Base-by-base conservation (phyloP, 1,140 invertebrate species). In the Pectinophora gossypiella region DNA sequence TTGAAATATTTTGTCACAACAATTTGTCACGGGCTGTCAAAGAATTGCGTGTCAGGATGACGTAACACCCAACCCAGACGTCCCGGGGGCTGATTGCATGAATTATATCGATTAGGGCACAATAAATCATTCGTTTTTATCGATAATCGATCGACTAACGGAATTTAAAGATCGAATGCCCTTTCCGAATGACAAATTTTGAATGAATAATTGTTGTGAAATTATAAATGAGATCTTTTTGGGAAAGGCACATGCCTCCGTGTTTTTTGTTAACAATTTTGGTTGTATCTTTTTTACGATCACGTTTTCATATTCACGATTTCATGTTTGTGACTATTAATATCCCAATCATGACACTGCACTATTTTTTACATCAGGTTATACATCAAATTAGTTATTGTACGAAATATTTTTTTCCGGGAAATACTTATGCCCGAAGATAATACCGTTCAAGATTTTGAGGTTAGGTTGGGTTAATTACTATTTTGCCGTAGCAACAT, bases 1-100 rank as follows among this genome's bases (percentile, higher is more conserved):
- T 81, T 86, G 80, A 86, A 86, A 86, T 86, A 84, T 86, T 86
- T 84, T 84, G 83, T 86, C 83, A 86, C 67, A 84, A 83, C 76
- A 84, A 86, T 86, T 86, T 76, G 83, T 86, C 77, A 86, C 61
- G 80, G 68, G 54, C 67, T 79, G 79, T 82, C 79, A 71, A 51
- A 69, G 74, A 79, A 54, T 61, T 56, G 74, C 74, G 47, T 62
- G 83, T 86, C 83, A 86, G 38, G 60, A 55, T 78, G 76, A 80
- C 70, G 59, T 53, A 58, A 53, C 58, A 59, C 53, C 63, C 45
- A 62, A 56, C 54, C 44, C 40, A 20, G 57, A 54, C 64, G 48
- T 66, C 67, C 70, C 58, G 67, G 57, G 76, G 65, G 56, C 56
- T 55, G 36, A 36, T 38, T 62, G 58, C 59, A 67, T 74, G 76